Percentiles rank a stretch among this genome's conserved stretches.
These are phyloP conservation scores for Athalia rosae DNA, from an alignment of 2,888 invertebrate genomes.

Conservation along the genomic window DNA sequence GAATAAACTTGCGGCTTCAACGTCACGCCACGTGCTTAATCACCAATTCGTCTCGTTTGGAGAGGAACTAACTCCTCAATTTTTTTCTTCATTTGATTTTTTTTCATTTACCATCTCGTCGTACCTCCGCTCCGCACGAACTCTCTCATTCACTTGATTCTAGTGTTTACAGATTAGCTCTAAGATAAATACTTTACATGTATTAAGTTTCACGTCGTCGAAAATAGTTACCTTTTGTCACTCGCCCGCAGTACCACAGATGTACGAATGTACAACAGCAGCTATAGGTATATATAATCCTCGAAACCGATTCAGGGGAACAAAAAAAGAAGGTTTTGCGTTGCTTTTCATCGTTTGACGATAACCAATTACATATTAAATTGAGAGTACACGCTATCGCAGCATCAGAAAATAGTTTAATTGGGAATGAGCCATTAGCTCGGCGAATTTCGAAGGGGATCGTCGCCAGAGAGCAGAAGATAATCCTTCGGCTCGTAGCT, in stretches of 20 bases:
- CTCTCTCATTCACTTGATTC: conserved; percentile 45
- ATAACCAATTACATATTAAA: background rate
- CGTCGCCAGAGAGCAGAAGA: too few species aligned
- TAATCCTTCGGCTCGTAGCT: too few species aligned
- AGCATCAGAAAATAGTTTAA: background rate
- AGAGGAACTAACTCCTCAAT: conserved; percentile 6
- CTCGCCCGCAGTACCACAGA: too few species aligned
- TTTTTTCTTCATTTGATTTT: conserved; percentile 45
- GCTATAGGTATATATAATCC: too few species aligned
- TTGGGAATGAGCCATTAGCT: background rate
- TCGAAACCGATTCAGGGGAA: too few species aligned
- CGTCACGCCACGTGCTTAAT: conserved; percentile 25
- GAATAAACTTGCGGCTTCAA: conserved; percentile 24
- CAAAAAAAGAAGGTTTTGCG: too few species aligned
- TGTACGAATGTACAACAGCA: too few species aligned
- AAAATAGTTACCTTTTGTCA: too few species aligned
- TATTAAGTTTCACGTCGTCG: background rate
- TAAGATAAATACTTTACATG: conserved; percentile 1
- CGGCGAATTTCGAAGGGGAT: too few species aligned
- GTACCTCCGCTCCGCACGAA: conserved; percentile 38
- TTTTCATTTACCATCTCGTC: conserved; percentile 38
- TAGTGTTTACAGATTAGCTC: conserved; percentile 24
- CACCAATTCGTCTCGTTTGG: conserved; percentile 18
- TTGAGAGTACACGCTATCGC: background rate
- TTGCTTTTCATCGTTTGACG: background rate